Base-by-base conservation (phyloP, 2,797 vertebrate species). In the Momotus momota region DNA sequence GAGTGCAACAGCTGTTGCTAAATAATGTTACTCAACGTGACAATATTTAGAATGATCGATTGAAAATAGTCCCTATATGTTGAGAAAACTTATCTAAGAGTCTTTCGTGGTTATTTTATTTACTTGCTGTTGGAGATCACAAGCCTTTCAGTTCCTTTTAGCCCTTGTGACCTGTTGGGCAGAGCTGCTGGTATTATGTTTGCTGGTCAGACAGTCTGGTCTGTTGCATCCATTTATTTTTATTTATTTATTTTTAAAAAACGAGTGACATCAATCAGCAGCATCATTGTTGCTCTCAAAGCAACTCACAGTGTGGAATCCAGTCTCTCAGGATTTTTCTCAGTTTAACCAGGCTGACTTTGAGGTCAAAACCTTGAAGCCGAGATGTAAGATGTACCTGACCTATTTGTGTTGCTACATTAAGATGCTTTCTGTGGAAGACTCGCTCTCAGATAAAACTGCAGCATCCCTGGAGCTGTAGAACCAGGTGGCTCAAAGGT, bases 1-100 rank as follows among this genome's bases (percentile, higher is more conserved):
- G 74, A 88, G 57, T 60, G 67, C 35, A 77, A 67, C 77, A 90
- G 88, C 73, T 94, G 52, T 87, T 91, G 45, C 69, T 93, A 78
- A 94, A 78, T 69, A 89, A 29, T 66, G 72, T 89, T 86, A 61
- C 81, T 92, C 52, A 89, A 14, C 0, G 0, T 96, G 94, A 61
- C 65, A 81, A n/a, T 92, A 62, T 85, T 93, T 91, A 74, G 79
- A 82, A 64, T 64, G 58, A 74, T 60, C 8, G 3, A 66, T 72
- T 80, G 61, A 85, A 93, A 93, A 74, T 65, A 79, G 48, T 52
- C 23, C 7, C 3, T 79, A 2, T 51, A 31, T 27, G 5, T 67
- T 78, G 64, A 80, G 49, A 80, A 86, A 64, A 38, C 78, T 86
- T 79, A 80, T 84, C n/a, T 62, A 70, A 51, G 40, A 70, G 57